Base-by-base conservation (phyloP, 2,888 invertebrate genomes). In the Neoaliturus tenellus region DNA sequence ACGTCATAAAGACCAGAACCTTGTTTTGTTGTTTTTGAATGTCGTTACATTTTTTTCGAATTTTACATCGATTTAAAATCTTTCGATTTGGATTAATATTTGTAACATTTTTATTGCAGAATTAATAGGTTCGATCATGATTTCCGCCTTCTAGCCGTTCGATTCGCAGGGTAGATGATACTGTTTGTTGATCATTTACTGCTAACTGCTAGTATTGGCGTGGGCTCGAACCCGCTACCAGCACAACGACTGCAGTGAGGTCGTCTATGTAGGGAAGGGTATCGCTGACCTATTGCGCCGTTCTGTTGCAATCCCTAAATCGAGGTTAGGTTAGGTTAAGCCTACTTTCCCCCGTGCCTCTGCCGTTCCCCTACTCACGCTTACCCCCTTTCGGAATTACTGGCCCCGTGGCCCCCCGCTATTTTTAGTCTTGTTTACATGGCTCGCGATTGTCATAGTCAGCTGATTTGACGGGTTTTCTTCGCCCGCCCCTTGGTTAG, bases 261-360 rank as follows among this genome's bases (percentile, higher is more conserved):
- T 55, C 25, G 23, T 4, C 20, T 23, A 55, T 55, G 23, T 20
- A 55, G 55, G 55, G 55, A 55, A 55, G 55, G 55, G 25, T 23
- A 55, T 55, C 55, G 55, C 25, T 33, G 33, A 67, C 67, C 31
- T 67, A 67, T 67, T 55, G 55, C 55, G 55, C 31, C 14, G 6
- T 10, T 35, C 31, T 67, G 67, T 31, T 67, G 67, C 67, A 67
- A 67, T 67, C 33, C 67, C 67, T 67, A 31, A 67, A 67, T 67
- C 67, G 67, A 67, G 67, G 67, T 67, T 67, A 67, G 58, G 58
- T 28, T 23, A 58, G 67, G 67, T 31, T 67, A 67, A 67, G 33
- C 67, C 67, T 67, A 67, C 67, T 67, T 67, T 67, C 35, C 67
- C 31, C 33, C 6, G 67, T n/a, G 33, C 20, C 33, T 31, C 67